Base-by-base conservation (phyloP, 2,797 vertebrate species). In the Sphaeramia orbicularis region DNA sequence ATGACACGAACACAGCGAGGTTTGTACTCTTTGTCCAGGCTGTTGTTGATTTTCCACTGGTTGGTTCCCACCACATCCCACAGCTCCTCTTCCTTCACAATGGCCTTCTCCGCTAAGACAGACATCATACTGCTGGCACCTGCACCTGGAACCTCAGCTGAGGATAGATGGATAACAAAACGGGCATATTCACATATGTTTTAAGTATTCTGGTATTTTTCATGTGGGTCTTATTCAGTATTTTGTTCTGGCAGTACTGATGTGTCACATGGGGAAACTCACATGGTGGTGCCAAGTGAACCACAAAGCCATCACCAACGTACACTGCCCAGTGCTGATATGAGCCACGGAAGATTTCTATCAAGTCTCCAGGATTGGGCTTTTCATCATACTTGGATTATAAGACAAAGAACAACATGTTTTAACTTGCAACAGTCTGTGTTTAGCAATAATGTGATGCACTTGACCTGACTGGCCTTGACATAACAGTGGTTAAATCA, bases 291-390 rank as follows among this genome's bases (percentile, higher is more conserved):
- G 93, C 91, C 71, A 96, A 63, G 71, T 96, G 95, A 69, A 96
- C 86, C 16, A 95, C 78, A 0, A 52, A 92, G 40, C 92, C 94
- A 1, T 94, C 71, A 0, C 94, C 95, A 7, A 95, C 74, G 38
- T 95, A 96, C 30, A 95, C 67, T 3, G 88, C 95, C 94, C 94
- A 95, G 79, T 96, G 95, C 48, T 93, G 90, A 49, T 95, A 95
- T 3, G 58, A 21, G 2, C 88, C 78, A 7, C 93, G 84, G 54
- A 81, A 87, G 45, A 95, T 91, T 76, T 95, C 94, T 1, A 95
- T 93, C 69, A 96, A 61, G 76, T 95, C 95, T 1, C 95, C 95
- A 1, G 12, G 65, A 44, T 94, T 51, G 4, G 91, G 92, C 57
- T 94, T 93, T 43, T 70, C 35, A 1, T 93, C 87, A 71, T 81